These are phyloP conservation scores for Anisognathus igniventris DNA, from an alignment of 2,797 vertebrate species.

Conservation along the genomic window DNA sequence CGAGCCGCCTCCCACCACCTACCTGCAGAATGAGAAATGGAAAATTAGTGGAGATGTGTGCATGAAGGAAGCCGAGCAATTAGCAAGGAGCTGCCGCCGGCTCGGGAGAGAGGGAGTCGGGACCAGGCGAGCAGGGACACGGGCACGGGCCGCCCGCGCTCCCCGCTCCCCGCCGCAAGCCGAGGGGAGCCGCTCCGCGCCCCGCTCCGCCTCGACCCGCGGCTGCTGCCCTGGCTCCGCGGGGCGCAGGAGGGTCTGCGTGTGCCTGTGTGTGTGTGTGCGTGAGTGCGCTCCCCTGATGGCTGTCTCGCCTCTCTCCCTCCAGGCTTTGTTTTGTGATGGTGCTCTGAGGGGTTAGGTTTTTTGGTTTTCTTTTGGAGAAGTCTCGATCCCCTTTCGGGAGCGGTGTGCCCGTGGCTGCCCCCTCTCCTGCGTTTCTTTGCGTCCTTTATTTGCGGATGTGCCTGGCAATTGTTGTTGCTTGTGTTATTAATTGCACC, in stretches of 20 bases:
- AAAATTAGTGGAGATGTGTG: slow-evolving; percentile 97
- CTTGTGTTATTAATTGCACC: slow-evolving; percentile 79
- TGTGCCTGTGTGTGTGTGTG: background rate
- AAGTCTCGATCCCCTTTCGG: background rate
- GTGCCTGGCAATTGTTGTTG: slow-evolving; percentile 68
- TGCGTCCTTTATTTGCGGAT: slow-evolving; percentile 41
- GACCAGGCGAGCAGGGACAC: slow-evolving; percentile 71
- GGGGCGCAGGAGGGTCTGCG: background rate
- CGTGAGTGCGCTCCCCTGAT: background rate
- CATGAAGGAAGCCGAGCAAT: slow-evolving; percentile 91
- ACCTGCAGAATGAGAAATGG: slow-evolving; percentile 94
- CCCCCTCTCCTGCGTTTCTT: background rate
- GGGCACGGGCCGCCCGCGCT: background rate
- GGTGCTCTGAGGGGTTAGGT: background rate
- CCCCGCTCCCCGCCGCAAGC: background rate
- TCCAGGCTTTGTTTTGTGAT: background rate
- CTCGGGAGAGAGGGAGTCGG: slow-evolving; percentile 73
- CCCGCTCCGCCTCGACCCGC: background rate
- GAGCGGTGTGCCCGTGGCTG: background rate
- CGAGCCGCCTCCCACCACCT: slow-evolving; percentile 83
- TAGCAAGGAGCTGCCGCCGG: slow-evolving; percentile 79
- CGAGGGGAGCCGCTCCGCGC: background rate
- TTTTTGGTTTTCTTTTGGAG: background rate
- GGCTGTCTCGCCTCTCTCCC: background rate
- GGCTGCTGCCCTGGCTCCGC: background rate